A percentile compares a stretch with the other conserved stretches of the same genome.
Evolutionary conservation across 2,797 vertebrate genomes (phyloP).

Genomic region (Odontamblyopus lacepedii): DNA sequence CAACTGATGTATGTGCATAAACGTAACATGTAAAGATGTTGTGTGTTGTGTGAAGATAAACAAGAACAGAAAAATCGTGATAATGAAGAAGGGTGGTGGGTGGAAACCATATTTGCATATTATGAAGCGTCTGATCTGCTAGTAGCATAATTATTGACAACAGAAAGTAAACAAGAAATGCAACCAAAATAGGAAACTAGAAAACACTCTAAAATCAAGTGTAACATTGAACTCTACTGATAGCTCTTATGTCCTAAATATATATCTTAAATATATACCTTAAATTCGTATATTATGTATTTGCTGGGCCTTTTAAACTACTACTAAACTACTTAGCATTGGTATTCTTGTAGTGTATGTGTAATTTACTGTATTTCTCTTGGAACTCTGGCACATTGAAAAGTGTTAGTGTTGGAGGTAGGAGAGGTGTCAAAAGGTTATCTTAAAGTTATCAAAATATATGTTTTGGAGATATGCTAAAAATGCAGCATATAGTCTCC

Average conservation of each 20-base stretch:
- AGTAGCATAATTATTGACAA: constrained; percentile 2
- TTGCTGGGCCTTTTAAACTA: no score
- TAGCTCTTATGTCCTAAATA: background rate
- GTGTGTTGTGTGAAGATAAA: constrained; percentile 1
- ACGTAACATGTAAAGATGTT: constrained; percentile 4
- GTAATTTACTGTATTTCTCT: background rate
- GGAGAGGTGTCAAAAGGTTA: background rate
- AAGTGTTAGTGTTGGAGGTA: background rate
- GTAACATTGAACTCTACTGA: background rate
- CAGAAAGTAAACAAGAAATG: background rate
- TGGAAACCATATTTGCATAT: background rate
- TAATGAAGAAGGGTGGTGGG: constrained; percentile 2
- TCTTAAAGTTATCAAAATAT: no score
- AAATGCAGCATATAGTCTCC: background rate
- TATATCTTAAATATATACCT: background rate
- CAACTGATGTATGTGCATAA: constrained; percentile 1
- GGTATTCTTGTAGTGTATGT: background rate
- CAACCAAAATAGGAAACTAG: background rate
- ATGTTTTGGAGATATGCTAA: background rate
- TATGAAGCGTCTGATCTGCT: background rate
- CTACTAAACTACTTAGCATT: background rate
- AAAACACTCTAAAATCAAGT: background rate
- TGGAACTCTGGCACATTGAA: background rate
- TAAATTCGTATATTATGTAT: background rate
- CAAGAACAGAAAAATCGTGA: background rate